A percentile compares a stretch with the other conserved stretches of the same genome.
phyloP scores from a whole-genome alignment of 2,797 vertebrate genomes.

The Spinibarbus caldwelli region DNA sequence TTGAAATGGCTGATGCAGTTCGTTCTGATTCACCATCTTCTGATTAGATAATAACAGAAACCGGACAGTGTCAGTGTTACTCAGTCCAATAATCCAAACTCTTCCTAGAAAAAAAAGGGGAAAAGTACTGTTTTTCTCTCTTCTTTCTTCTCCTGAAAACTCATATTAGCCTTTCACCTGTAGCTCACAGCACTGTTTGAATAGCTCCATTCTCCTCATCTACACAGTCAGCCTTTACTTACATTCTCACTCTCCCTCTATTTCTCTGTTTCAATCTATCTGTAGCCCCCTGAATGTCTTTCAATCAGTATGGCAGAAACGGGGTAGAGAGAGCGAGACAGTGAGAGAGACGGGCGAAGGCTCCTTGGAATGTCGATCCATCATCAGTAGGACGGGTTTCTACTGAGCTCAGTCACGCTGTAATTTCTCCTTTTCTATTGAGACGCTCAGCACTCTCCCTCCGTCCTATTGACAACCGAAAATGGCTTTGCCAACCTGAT shows the following conservation, averaged over 20 bases:
- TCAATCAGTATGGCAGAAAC: constrained; percentile 42
- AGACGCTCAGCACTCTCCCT: constrained; percentile 73
- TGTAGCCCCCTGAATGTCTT: constrained; percentile 40
- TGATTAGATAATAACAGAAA: constrained; percentile 21
- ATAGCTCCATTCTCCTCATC: constrained; percentile 47
- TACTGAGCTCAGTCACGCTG: constrained; percentile 78
- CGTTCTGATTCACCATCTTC: background rate
- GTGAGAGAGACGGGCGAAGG: constrained; percentile 20
- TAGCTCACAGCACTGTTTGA: constrained; percentile 45
- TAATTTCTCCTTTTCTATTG: constrained; percentile 81
- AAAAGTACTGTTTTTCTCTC: constrained; percentile 4
- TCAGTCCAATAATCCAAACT: constrained; percentile 18
- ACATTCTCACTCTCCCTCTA: constrained; percentile 41
- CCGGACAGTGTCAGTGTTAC: constrained; percentile 13
- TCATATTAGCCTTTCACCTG: constrained; percentile 47
- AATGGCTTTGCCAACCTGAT: constrained; percentile 82
- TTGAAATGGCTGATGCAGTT: background rate
- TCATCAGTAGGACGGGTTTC: constrained; percentile 78
- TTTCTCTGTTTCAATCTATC: constrained; percentile 51
- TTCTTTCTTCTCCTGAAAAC: constrained; percentile 31
- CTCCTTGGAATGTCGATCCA: constrained; percentile 77
- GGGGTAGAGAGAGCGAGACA: constrained; percentile 49
- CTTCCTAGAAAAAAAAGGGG: background rate
- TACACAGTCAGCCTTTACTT: constrained; percentile 50
- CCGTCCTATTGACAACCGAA: constrained; percentile 79